These are phyloP conservation scores for Phrixothrix hirtus DNA, from an alignment of 2,888 invertebrate species.

Conservation along the genomic window DNA sequence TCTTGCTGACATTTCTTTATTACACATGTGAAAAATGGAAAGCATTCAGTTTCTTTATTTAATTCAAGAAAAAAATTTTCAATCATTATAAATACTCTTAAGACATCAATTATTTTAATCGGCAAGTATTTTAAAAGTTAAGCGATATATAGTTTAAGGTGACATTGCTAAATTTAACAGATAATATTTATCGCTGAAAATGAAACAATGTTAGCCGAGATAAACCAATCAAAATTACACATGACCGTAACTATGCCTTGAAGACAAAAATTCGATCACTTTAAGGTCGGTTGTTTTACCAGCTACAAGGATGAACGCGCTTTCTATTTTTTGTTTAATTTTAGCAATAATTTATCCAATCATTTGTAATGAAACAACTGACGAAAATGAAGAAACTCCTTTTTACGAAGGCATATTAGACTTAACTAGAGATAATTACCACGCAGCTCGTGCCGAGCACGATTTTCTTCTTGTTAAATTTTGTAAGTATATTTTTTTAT, in stretches of 20 bases:
- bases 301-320: not conserved
- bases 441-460: not conserved
- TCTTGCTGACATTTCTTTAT: no score
- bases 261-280: no score
- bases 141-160: no score
- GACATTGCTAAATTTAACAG: no score
- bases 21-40: no score
- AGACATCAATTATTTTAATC: no score
- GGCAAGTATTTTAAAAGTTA: no score
- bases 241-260: no score
- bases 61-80: no score
- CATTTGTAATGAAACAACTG: not conserved
- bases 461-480: not conserved
- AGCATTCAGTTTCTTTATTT: no score
- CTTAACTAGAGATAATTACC: not conserved
- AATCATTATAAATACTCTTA: no score
- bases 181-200: not conserved
- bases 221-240: not conserved
- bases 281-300: no score
- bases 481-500: conserved; percentile 2
- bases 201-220: not conserved
- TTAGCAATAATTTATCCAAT: not conserved
- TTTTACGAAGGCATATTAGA: not conserved
- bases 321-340: not conserved
- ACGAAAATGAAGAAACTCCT: not conserved